Percentiles rank a stretch among this genome's conserved stretches.
These are phyloP conservation scores for Amphimallon solstitiale DNA, from an alignment of 2,888 invertebrate genomes.

Conservation along the genomic window DNA sequence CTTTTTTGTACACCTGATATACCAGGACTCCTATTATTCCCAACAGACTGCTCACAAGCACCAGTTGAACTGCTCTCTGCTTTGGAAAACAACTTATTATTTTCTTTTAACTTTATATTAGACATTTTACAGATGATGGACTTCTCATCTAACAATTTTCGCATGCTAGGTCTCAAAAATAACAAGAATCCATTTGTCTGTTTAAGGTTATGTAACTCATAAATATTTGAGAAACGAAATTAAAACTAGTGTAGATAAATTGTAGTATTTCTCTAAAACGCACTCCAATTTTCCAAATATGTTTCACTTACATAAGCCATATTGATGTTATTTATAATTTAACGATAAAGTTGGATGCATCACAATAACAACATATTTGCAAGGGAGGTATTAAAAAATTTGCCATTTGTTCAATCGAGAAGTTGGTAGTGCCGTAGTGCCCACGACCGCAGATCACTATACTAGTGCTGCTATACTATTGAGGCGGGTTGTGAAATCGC, in stretches of 20 bases:
- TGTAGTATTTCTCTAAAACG: conserved; percentile 10
- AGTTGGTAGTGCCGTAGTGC: too few species aligned
- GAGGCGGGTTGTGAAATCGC: too few species aligned
- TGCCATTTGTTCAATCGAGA: too few species aligned
- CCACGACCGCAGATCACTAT: too few species aligned
- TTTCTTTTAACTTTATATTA: conserved; percentile 32
- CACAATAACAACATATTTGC: too few species aligned
- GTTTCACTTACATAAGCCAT: conserved; percentile 34
- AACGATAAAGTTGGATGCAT: too few species aligned
- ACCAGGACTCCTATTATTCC: conserved; percentile 35
- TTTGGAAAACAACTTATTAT: conserved; percentile 43
- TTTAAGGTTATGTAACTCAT: conserved; percentile 30
- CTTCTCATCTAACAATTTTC: conserved; percentile 28
- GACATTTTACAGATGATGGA: conserved; percentile 34
- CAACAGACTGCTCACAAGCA: conserved; percentile 31
- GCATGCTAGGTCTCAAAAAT: conserved; percentile 23
- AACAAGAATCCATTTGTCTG: conserved; percentile 24
- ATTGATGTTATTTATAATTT: conserved; percentile 8
- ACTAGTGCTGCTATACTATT: too few species aligned
- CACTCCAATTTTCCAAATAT: conserved; percentile 11
- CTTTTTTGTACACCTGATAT: conserved; percentile 36
- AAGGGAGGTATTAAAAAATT: too few species aligned
- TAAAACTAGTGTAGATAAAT: conserved; percentile 15
- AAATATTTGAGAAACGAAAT: conserved; percentile 27
- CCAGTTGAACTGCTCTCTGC: conserved; percentile 38